Percentiles rank a stretch among this genome's conserved stretches.
Evolutionary conservation across 2,888 invertebrate species (phyloP).

Genomic region (Cheilosia variabilis): DNA sequence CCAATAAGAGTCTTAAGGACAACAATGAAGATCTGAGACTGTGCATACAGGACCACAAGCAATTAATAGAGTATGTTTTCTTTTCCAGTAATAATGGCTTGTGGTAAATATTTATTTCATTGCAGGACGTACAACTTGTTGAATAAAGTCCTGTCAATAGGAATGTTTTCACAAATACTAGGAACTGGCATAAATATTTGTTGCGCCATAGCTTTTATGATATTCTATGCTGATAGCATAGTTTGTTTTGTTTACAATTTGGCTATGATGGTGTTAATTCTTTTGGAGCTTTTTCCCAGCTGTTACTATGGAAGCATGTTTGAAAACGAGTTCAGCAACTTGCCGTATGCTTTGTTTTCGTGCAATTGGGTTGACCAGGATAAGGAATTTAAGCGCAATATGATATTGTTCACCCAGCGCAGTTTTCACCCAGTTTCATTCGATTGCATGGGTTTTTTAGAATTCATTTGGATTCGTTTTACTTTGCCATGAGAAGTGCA

Average conservation of each 20-base stretch:
- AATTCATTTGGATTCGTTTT: conserved; percentile 5
- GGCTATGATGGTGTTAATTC: not conserved
- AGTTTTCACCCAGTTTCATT: not conserved
- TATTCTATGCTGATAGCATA: not conserved
- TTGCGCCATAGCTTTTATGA: not conserved
- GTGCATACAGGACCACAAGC: not conserved
- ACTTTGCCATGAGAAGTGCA: not conserved
- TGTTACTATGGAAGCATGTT: conserved; percentile 79
- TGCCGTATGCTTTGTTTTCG: conserved; percentile 77
- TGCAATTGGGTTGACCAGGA: conserved; percentile 78
- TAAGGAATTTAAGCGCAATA: not conserved
- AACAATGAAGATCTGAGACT: not conserved
- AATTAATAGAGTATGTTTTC: not conserved
- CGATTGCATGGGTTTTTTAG: not conserved
- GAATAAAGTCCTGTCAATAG: not conserved
- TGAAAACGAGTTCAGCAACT: conserved; percentile 74
- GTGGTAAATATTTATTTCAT: not conserved
- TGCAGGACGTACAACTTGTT: not conserved
- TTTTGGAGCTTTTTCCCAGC: conserved; percentile 66
- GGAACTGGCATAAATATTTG: not conserved
- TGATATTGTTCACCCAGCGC: not conserved
- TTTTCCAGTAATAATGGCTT: not conserved
- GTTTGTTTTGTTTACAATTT: not conserved
- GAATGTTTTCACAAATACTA: not conserved
- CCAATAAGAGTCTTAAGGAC: not conserved